Conservation (phyloP, 2,888 invertebrate genomes). For the Coelopa pilipes region DNA sequence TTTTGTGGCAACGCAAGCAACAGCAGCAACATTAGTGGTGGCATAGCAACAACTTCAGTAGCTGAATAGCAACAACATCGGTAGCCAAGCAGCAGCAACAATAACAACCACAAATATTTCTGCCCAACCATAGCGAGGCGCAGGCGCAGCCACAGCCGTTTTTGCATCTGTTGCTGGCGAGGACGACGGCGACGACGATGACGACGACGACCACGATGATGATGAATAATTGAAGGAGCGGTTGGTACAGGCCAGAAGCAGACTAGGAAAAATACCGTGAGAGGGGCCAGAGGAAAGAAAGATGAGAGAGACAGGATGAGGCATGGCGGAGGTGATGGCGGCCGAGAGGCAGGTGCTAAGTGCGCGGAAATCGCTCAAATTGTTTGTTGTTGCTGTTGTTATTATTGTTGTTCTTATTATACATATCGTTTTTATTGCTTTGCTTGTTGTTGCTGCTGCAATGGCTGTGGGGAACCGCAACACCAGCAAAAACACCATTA, state of each 20-base stretch:
- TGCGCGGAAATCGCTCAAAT: conserved; percentile 33
- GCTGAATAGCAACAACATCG: too few species aligned
- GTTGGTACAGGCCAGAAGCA: neutral
- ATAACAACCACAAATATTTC: neutral
- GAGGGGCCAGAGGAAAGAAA: too few species aligned
- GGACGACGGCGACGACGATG: conserved; percentile 20
- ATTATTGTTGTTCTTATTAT: neutral
- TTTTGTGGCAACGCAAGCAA: conserved; percentile 25
- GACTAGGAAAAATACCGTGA: too few species aligned
- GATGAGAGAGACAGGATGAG: neutral
- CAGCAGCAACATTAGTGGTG: too few species aligned
- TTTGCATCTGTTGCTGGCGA: conserved; percentile 27
- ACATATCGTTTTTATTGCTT: too few species aligned
- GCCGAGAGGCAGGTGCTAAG: conserved; percentile 31
- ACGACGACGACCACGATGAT: conserved; percentile 19
- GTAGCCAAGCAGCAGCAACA: too few species aligned
- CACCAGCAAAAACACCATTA: too few species aligned
- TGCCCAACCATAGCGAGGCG: conserved; percentile 4
- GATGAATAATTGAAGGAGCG: conserved; percentile 9
- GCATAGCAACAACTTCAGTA: too few species aligned
- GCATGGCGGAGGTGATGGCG: neutral
- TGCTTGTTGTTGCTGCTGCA: too few species aligned
- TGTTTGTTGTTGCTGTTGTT: conserved; percentile 9
- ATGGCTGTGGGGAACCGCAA: too few species aligned
- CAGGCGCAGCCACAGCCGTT: conserved; percentile 15